phyloP scores from a whole-genome alignment of 2,113 vertebrate genomes.

The Perca schrenkii region DNA sequence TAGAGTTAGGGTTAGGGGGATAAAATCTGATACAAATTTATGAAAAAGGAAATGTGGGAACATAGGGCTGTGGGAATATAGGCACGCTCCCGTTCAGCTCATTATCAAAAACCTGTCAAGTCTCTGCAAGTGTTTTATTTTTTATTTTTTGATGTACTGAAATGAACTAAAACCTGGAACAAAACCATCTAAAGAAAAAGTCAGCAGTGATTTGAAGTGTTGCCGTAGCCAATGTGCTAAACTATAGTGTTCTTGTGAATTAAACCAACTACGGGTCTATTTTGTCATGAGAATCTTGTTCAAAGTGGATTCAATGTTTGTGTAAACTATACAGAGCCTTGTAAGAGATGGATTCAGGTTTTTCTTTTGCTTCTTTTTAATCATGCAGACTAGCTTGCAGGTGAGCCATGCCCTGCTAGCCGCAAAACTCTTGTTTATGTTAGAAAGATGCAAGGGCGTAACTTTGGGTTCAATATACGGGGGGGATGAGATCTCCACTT shows the following conservation, averaged over 20 bases:
- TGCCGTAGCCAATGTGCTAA: neutral
- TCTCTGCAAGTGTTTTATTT: neutral
- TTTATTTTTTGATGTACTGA: neutral
- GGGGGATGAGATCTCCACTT: too few species aligned
- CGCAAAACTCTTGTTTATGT: slow-evolving; percentile 50
- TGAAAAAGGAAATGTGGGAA: too few species aligned
- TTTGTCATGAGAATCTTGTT: neutral
- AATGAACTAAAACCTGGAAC: neutral
- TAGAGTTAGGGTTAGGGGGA: too few species aligned
- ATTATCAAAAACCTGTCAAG: neutral
- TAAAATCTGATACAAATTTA: too few species aligned
- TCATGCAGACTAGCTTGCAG: neutral
- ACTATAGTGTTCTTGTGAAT: too few species aligned
- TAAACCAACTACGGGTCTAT: neutral
- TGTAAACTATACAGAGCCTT: slow-evolving; percentile 13
- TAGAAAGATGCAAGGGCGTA: neutral
- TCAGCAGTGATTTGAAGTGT: neutral
- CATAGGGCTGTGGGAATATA: too few species aligned
- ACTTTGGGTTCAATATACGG: too few species aligned
- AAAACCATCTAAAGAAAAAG: neutral
- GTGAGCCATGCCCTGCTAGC: slow-evolving; percentile 29
- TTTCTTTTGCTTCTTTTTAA: slow-evolving; percentile 24
- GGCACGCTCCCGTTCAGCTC: too few species aligned
- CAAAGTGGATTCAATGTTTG: neutral
- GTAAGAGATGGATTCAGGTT: neutral